phyloP scores from a whole-genome alignment of 2,797 vertebrate species.

The Poeciliopsis paucimaculata region DNA sequence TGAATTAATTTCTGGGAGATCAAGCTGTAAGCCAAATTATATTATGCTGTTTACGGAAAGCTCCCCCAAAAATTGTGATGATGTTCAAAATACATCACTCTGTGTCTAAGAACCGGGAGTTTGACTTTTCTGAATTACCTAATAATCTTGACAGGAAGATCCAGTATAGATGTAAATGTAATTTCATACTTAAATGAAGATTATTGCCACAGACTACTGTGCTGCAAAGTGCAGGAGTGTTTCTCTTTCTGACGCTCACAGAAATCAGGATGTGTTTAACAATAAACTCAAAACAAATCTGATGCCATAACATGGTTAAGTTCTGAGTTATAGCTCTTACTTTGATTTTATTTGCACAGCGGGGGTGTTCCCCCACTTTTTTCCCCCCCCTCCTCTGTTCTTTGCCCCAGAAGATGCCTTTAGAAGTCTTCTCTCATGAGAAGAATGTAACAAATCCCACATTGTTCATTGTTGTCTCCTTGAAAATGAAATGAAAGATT shows the following conservation, averaged over 20 bases:
- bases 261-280: conserved; percentile 21
- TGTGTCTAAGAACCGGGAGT: background rate
- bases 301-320: conserved; percentile 37
- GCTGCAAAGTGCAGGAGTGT: background rate
- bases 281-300: conserved; percentile 47
- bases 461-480: conserved; percentile 75
- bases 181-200: background rate
- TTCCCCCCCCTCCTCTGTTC: conserved; percentile 26
- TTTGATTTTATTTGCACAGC: conserved; percentile 65
- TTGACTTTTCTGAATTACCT: background rate
- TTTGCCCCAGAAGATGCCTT: conserved; percentile 69
- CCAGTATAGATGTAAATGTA: background rate
- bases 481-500: conserved; percentile 40
- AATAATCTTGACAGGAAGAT: background rate
- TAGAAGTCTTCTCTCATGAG: conserved; percentile 74
- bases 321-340: conserved; percentile 43
- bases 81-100: background rate
- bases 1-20: too few relatives aligned
- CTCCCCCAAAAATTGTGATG: background rate
- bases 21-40: too few relatives aligned
- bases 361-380: conserved; percentile 61
- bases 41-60: too few relatives aligned
- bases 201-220: background rate
- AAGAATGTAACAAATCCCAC: conserved; percentile 74
- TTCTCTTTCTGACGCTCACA: conserved; percentile 16